phyloP scores from a whole-genome alignment of 2,888 invertebrate genomes.

The Lochmaea capreae region DNA sequence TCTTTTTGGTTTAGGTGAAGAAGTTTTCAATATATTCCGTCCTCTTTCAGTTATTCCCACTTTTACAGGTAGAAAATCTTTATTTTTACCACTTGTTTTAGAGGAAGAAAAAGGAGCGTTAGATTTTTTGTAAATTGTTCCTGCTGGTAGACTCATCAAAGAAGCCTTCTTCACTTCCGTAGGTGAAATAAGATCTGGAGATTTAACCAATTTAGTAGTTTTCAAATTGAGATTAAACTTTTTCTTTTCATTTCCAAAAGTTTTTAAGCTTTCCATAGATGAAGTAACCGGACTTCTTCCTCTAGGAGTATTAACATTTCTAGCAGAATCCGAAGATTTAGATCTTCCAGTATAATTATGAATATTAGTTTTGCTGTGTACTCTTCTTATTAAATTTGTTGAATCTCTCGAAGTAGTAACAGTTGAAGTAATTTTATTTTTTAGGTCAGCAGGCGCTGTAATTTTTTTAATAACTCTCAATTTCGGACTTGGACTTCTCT shows the following conservation, averaged over 20 bases:
- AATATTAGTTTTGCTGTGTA: constrained; percentile 59
- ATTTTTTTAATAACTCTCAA: constrained; percentile 58
- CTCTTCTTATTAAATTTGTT: constrained; percentile 64
- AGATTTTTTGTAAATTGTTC: constrained; percentile 64
- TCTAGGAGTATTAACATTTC: constrained; percentile 36
- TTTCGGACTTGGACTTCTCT: constrained; percentile 54
- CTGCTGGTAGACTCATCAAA: constrained; percentile 47
- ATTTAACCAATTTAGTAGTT: constrained; percentile 60
- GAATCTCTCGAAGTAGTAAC: constrained; percentile 61
- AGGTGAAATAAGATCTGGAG: constrained; percentile 71
- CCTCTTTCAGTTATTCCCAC: constrained; percentile 62
- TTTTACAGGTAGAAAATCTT: constrained; percentile 62
- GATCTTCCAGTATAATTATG: constrained; percentile 41
- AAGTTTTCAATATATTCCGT: constrained; percentile 54
- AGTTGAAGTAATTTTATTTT: constrained; percentile 61
- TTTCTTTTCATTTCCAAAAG: constrained; percentile 69
- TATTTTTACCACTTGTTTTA: constrained; percentile 54
- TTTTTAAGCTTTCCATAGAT: constrained; percentile 56
- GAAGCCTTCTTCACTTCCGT: constrained; percentile 69
- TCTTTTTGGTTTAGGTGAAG: constrained; percentile 46
- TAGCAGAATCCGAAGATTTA: constrained; percentile 44
- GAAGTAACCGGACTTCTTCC: constrained; percentile 48
- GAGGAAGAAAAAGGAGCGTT: constrained; percentile 62
- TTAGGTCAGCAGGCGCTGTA: constrained; percentile 59
- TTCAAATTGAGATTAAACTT: constrained; percentile 64